Conservation (phyloP, 2,888 invertebrate species). For the Monochamus alternatus region DNA sequence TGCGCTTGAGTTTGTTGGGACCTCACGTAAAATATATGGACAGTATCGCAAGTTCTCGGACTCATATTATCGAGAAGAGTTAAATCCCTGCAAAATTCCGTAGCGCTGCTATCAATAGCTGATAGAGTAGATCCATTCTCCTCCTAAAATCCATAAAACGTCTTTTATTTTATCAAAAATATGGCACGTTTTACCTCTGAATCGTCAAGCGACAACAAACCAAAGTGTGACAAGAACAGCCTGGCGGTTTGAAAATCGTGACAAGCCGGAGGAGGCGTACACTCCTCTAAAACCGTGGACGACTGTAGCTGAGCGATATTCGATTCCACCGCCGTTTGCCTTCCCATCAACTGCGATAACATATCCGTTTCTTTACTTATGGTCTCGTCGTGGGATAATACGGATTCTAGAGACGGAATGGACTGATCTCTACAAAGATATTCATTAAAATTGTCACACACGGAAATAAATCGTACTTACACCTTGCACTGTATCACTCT, state of each 20-base stretch:
- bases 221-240: slow-evolving; percentile 95
- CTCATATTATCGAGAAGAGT: slow-evolving; percentile 89
- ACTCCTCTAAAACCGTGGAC: slow-evolving; percentile 74
- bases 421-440: slow-evolving; percentile 82
- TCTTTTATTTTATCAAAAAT: no score
- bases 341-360: slow-evolving; percentile 81
- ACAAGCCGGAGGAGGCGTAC: slow-evolving; percentile 85
- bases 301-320: slow-evolving; percentile 61
- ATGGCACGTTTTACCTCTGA: slow-evolving; percentile 54
- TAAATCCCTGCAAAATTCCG: slow-evolving; percentile 86
- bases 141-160: slow-evolving; percentile 40
- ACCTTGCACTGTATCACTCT: slow-evolving; percentile 86
- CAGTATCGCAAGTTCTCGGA: slow-evolving; percentile 90
- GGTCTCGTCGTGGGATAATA: slow-evolving; percentile 75
- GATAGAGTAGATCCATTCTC: slow-evolving; percentile 74
- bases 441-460: no score
- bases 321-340: slow-evolving; percentile 75
- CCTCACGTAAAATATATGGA: slow-evolving; percentile 94
- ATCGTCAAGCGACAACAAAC: slow-evolving; percentile 82
- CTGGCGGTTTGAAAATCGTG: slow-evolving; percentile 97
- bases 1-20: slow-evolving; percentile 84
- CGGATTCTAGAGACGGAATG: slow-evolving; percentile 89
- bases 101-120: slow-evolving; percentile 80
- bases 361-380: slow-evolving; percentile 74
- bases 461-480: slow-evolving; percentile 69